phyloP scores from a whole-genome alignment of 2,113 vertebrate genomes.

The Coryphaenoides rupestris region DNA sequence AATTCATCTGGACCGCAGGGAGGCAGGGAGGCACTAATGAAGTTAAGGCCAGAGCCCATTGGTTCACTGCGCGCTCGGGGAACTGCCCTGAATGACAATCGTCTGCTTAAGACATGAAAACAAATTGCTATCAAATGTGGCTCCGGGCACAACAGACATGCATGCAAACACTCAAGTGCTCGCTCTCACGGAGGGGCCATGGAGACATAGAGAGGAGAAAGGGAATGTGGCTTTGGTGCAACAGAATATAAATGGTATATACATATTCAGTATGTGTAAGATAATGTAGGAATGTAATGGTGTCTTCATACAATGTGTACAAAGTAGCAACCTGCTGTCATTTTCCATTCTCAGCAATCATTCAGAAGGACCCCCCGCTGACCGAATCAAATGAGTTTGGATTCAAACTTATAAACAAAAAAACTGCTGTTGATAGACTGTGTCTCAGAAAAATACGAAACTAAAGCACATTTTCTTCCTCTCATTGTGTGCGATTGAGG shows the following conservation, averaged over 20 bases:
- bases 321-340: conserved; percentile 1
- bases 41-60: conserved; percentile 70
- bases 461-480: conserved; percentile 41
- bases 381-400: not conserved
- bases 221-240: not conserved
- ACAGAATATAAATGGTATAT: conserved; percentile 9
- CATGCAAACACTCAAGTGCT: conserved; percentile 5
- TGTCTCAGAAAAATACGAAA: not conserved
- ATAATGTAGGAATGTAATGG: too few relatives aligned
- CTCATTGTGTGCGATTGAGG: conserved; percentile 44
- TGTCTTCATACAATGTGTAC: too few relatives aligned
- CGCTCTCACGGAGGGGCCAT: too few relatives aligned
- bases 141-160: conserved; percentile 18
- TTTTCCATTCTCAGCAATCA: not conserved
- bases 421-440: not conserved
- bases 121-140: conserved; percentile 52
- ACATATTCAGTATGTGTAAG: too few relatives aligned
- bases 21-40: conserved; percentile 64
- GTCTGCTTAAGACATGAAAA: conserved; percentile 61
- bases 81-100: conserved; percentile 56
- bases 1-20: conserved; percentile 57
- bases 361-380: not conserved
- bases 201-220: not conserved
- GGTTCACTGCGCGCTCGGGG: conserved; percentile 60
- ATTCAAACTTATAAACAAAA: too few relatives aligned